phyloP scores from a whole-genome alignment of 2,113 vertebrate species.

The Nesogale talazaci region DNA sequence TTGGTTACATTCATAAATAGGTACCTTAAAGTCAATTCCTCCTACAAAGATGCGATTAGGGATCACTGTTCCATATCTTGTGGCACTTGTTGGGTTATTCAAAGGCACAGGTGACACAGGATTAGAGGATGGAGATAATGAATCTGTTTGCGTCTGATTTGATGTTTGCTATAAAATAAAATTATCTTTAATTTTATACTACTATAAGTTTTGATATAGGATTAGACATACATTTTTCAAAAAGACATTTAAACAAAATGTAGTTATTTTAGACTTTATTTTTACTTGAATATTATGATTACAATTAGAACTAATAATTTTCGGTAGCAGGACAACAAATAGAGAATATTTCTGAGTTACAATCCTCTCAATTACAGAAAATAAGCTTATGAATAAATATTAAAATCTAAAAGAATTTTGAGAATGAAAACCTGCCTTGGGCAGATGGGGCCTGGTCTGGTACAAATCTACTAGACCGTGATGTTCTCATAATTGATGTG shows the following conservation, averaged over 20 bases:
- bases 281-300: slow-evolving; percentile 52
- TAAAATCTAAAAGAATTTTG: slow-evolving; percentile 48
- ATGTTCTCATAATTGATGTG: neutral
- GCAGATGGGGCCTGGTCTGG: neutral
- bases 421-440: slow-evolving; percentile 19
- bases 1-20: slow-evolving; percentile 43
- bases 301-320: slow-evolving; percentile 45
- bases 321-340: slow-evolving; percentile 8
- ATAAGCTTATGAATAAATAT: slow-evolving; percentile 42
- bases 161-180: slow-evolving; percentile 83
- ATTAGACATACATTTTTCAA: slow-evolving; percentile 42
- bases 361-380: slow-evolving; percentile 1
- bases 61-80: slow-evolving; percentile 87
- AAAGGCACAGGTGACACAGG: slow-evolving; percentile 82
- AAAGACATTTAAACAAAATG: slow-evolving; percentile 47
- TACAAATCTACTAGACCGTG: neutral
- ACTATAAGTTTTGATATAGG: neutral
- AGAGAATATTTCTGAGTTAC: neutral
- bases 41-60: slow-evolving; percentile 95
- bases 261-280: neutral
- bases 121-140: slow-evolving; percentile 84
- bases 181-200: slow-evolving; percentile 69
- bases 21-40: slow-evolving; percentile 92
- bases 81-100: slow-evolving; percentile 80
- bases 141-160: slow-evolving; percentile 86